Base-by-base conservation (phyloP, 2,888 invertebrate genomes). In the Pocota personata region DNA sequence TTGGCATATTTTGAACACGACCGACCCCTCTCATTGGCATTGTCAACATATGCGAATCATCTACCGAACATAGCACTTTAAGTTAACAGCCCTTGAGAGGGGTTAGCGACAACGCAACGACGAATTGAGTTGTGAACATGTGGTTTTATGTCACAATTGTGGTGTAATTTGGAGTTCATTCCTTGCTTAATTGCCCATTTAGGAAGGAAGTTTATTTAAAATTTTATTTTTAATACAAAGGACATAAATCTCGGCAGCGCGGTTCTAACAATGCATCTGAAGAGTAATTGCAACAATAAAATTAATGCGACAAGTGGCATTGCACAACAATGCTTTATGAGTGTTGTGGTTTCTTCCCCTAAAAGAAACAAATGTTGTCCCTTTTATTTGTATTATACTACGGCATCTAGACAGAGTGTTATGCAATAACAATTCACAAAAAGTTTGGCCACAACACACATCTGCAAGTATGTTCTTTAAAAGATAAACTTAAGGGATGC, bases 111-210 rank as follows among this genome's bases (percentile, higher is more conserved):
- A 35, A 46, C 16, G n/a, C n/a, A 14, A 27, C 32, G 19, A 40
- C 55, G 79, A 79, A 79, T 84, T 84, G 78, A 91, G 90, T 90
- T 91, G 91, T 89, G 91, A 91, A 92, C 91, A 92, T 92, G 91
- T 91, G 92, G 89, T 91, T 92, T 91, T 91, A 91, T 91, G 89
- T 91, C 89, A 89, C 91, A 92, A 91, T 92, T 83, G 79, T 82
- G 82, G 84, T 76, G 82, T 66, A 75, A 84, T 80, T 80, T 84
- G 55, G 55, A 64, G 66, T 75, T 75, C 30, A 55, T 75, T 71
- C 64, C 64, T 73, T 80, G 80, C 66, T 84, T 84, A 84, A 84
- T 80, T 84, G 84, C 64, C 84, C 84, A 80, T 84, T 84, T 58
- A 75, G 57, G 64, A 52, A 50, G 64, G 43, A 71, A 57, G 58